Conservation (phyloP, 2,797 vertebrate genomes). For the Thripadectes ignobilis region DNA sequence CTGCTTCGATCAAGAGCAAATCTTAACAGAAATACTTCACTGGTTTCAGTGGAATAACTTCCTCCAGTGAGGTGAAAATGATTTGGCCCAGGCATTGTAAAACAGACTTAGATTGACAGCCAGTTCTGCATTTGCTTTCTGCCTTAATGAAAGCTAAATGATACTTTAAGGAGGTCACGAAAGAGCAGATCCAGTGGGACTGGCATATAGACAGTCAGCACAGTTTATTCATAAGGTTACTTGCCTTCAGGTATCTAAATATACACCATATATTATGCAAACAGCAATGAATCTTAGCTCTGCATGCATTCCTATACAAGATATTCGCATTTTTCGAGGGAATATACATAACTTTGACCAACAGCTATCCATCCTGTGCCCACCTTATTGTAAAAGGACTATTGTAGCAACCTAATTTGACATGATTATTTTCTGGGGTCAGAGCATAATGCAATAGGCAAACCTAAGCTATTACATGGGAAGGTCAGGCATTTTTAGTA, state of each 20-base stretch:
- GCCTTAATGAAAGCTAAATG: conserved; percentile 45
- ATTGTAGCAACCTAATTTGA: background rate
- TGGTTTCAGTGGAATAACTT: background rate
- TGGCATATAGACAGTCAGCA: background rate
- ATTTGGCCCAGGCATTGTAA: conserved; percentile 10
- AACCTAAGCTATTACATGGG: background rate
- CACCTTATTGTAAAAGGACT: background rate
- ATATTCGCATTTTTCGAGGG: background rate
- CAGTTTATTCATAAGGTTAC: background rate
- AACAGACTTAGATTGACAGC: conserved; percentile 26
- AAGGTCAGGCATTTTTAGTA: background rate
- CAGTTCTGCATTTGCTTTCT: conserved; percentile 17
- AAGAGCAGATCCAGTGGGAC: background rate
- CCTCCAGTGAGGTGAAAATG: background rate
- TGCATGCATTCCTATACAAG: background rate
- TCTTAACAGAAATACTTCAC: background rate
- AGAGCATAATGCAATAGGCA: background rate
- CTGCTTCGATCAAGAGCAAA: background rate
- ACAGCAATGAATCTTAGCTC: background rate
- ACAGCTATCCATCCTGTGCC: background rate
- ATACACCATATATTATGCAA: background rate
- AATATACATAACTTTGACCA: background rate
- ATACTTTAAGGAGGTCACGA: conserved; percentile 53
- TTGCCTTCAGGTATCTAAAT: conserved; percentile 14
- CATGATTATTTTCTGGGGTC: background rate